Conservation (phyloP, 2,888 invertebrate species). For the Drosophila neutralis region DNA sequence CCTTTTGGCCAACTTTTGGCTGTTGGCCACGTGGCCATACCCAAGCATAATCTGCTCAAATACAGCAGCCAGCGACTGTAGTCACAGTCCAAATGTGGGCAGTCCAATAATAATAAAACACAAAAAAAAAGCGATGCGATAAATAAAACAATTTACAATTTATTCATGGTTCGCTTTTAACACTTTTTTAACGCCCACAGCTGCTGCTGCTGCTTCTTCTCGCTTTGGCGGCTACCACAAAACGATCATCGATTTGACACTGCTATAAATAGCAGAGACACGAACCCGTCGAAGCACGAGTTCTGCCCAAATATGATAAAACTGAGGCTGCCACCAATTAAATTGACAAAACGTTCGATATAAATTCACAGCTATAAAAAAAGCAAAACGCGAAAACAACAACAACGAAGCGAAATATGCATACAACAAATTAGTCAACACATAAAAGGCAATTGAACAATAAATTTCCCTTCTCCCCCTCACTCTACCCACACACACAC, state of each 20-base stretch:
- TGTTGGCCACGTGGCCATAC: slow-evolving; percentile 53
- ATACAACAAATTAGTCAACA: slow-evolving; percentile 66
- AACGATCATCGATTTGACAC: slow-evolving; percentile 57
- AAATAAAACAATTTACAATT: slow-evolving; percentile 76
- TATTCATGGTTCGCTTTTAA: slow-evolving; percentile 68
- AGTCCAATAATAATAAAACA: slow-evolving; percentile 9
- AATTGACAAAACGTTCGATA: slow-evolving; percentile 76
- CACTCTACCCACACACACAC: background rate
- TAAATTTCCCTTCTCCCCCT: background rate
- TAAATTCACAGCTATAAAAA: slow-evolving; percentile 56
- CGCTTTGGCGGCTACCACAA: slow-evolving; percentile 46
- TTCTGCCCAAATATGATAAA: slow-evolving; percentile 26
- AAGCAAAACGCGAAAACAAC: slow-evolving; percentile 10
- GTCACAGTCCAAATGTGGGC: slow-evolving; percentile 56
- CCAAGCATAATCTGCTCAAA: slow-evolving; percentile 62
- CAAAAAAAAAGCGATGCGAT: slow-evolving; percentile 42
- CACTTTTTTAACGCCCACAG: slow-evolving; percentile 75
- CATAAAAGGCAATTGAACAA: slow-evolving; percentile 45
- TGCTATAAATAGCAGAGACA: slow-evolving; percentile 67
- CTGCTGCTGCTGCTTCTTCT: slow-evolving; percentile 4
- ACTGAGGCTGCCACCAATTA: slow-evolving; percentile 64
- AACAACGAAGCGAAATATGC: slow-evolving; percentile 38
- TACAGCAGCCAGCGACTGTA: slow-evolving; percentile 39
- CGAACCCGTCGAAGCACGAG: slow-evolving; percentile 36
- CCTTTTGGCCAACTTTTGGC: slow-evolving; percentile 42